phyloP scores from a whole-genome alignment of 2,797 vertebrate genomes.

The Neosilurus hyrtlii region DNA sequence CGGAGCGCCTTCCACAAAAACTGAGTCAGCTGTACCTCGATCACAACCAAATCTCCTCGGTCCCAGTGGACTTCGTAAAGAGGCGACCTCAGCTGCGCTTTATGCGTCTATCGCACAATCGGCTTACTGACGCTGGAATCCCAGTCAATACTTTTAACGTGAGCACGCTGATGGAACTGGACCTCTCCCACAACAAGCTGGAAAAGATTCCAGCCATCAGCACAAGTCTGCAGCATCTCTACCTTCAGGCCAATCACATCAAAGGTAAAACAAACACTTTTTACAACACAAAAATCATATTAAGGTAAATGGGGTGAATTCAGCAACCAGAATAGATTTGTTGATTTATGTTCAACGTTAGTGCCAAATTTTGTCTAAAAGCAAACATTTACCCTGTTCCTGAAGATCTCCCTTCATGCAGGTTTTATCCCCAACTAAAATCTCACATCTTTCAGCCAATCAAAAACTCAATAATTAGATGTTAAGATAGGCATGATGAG shows the following conservation, averaged over 20 bases:
- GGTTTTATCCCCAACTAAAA: too few species aligned
- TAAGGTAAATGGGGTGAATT: too few species aligned
- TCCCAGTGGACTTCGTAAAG: constrained; percentile 80
- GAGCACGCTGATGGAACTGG: constrained; percentile 86
- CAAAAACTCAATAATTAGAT: too few species aligned
- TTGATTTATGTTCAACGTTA: not conserved
- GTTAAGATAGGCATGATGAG: too few species aligned
- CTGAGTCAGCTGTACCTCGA: constrained; percentile 89
- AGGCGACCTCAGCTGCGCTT: constrained; percentile 79
- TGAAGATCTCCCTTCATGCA: too few species aligned
- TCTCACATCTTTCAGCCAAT: too few species aligned
- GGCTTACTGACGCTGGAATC: constrained; percentile 84
- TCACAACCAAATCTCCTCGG: constrained; percentile 81
- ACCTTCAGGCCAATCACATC: constrained; percentile 91
- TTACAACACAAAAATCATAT: not conserved
- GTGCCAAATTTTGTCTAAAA: not conserved
- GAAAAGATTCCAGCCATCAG: constrained; percentile 86
- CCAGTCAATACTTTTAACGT: constrained; percentile 85
- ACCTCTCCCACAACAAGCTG: constrained; percentile 92
- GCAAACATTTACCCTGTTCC: too few species aligned
- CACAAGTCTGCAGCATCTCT: constrained; percentile 90
- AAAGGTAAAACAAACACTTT: constrained; percentile 79
- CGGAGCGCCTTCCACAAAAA: constrained; percentile 74
- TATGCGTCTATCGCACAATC: constrained; percentile 87
- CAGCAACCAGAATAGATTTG: not conserved